Evolutionary conservation across 2,888 invertebrate genomes (phyloP).

Genomic region (Ptilodon capucinus): DNA sequence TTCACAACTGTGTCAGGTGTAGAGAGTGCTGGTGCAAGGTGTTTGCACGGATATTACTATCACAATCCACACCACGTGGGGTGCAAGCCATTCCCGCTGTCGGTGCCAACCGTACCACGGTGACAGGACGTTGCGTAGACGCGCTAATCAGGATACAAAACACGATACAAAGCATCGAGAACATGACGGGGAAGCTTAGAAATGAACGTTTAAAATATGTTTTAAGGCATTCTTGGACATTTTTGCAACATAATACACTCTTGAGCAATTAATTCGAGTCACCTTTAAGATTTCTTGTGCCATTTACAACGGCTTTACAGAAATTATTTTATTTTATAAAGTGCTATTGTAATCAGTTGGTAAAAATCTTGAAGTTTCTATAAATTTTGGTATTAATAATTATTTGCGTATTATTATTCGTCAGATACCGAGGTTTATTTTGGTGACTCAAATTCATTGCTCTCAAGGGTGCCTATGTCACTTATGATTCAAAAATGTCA

Average conservation of each 20-base stretch:
- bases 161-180: conserved; percentile 25
- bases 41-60: conserved; percentile 55
- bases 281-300: too few relatives aligned
- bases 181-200: conserved; percentile 19
- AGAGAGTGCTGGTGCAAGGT: conserved; percentile 56
- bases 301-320: too few relatives aligned
- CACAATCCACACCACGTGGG: conserved; percentile 61
- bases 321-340: too few relatives aligned
- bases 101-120: conserved; percentile 65
- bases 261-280: too few relatives aligned
- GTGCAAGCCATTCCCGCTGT: conserved; percentile 66
- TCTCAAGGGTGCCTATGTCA: too few relatives aligned
- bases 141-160: conserved; percentile 54
- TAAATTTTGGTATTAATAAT: too few relatives aligned
- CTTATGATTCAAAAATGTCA: too few relatives aligned
- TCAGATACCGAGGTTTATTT: too few relatives aligned
- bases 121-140: conserved; percentile 76
- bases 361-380: too few relatives aligned
- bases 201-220: conserved; percentile 3
- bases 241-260: neutral
- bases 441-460: too few relatives aligned
- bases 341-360: too few relatives aligned
- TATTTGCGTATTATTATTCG: too few relatives aligned
- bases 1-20: conserved; percentile 21
- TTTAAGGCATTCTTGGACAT: neutral